Conservation (phyloP, 2,113 vertebrate species). For the Malurus cyaneus region DNA sequence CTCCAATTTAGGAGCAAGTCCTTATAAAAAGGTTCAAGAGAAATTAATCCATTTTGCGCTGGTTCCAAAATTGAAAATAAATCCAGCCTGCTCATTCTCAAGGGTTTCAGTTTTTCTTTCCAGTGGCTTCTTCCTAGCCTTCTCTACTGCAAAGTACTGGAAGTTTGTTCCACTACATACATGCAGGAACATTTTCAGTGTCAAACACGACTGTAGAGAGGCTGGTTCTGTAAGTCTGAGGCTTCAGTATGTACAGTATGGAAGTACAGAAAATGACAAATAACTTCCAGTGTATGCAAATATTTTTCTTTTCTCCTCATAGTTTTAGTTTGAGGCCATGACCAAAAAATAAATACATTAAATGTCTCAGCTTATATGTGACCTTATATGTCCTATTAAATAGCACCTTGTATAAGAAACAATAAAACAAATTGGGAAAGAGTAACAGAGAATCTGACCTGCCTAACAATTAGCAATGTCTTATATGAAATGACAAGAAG, state of each 20-base stretch:
- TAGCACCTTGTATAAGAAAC: background rate
- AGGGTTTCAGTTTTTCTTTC: background rate
- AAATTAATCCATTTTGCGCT: conserved; percentile 48
- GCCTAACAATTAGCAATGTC: background rate
- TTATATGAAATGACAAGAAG: conserved; percentile 22
- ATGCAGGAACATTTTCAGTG: background rate
- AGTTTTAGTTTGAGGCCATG: background rate
- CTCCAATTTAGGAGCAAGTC: conserved; percentile 37
- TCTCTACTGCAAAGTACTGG: background rate
- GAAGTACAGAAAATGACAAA: background rate
- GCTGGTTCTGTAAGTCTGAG: background rate
- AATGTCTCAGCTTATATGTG: background rate
- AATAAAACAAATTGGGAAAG: background rate
- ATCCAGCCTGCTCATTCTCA: background rate
- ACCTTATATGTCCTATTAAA: background rate
- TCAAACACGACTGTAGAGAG: background rate
- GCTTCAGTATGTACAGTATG: background rate
- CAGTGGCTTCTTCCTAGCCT: background rate
- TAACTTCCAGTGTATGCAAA: background rate
- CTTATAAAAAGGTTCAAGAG: conserved; percentile 26
- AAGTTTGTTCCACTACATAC: background rate
- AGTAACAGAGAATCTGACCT: background rate
- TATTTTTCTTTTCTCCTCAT: background rate
- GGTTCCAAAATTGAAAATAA: conserved; percentile 18
- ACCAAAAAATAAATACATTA: background rate